Conservation (phyloP, 2,888 invertebrate genomes). For the Rotaria magnacalcarata region DNA sequence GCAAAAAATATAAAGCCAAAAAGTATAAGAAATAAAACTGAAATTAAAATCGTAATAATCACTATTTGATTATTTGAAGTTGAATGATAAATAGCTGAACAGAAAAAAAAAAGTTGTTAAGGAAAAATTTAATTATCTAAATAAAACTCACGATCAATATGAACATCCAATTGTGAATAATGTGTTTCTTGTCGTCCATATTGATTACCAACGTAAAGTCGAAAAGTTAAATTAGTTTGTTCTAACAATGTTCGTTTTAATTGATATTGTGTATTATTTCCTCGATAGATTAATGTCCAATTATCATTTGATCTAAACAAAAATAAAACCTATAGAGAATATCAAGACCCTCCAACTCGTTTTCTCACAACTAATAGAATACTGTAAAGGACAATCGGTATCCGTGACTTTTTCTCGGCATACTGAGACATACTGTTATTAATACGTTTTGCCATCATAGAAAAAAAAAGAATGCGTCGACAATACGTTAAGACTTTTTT, state of each 20-base stretch:
- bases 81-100: not conserved
- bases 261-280: not conserved
- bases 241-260: not conserved
- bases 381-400: not conserved
- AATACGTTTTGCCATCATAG: too few species aligned
- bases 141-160: not conserved
- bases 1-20: conserved; percentile 4
- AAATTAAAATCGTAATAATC: not conserved
- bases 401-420: not conserved
- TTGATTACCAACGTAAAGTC: not conserved
- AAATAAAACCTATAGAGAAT: not conserved
- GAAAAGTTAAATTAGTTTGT: not conserved
- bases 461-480: not conserved
- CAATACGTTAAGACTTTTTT: not conserved
- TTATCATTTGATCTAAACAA: not conserved
- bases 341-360: too few species aligned
- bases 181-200: conserved; percentile 6
- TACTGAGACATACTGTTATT: not conserved
- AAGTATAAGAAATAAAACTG: not conserved
- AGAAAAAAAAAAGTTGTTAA: not conserved
- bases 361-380: not conserved
- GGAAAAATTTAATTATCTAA: not conserved
- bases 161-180: not conserved
- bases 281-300: not conserved
- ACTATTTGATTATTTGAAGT: conserved; percentile 1